These are phyloP conservation scores for Papilio aristodemus DNA, from an alignment of 1,140 invertebrate genomes.

Conservation along the genomic window DNA sequence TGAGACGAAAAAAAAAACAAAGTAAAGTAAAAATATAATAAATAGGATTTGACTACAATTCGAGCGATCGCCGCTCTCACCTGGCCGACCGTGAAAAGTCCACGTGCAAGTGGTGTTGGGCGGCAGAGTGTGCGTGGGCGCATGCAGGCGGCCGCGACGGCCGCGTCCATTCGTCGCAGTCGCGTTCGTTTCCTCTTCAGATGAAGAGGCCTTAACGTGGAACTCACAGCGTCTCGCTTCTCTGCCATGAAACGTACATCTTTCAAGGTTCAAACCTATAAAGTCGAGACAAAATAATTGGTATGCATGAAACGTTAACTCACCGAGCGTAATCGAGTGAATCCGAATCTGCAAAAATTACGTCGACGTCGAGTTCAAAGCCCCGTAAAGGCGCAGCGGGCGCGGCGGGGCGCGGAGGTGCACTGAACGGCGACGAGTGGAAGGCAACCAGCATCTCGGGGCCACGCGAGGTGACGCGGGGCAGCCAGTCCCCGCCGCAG, in stretches of 20 bases:
- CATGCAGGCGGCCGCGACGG: constrained; percentile 83
- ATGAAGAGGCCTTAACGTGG: constrained; percentile 84
- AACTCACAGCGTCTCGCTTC: constrained; percentile 84
- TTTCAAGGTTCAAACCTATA: background rate
- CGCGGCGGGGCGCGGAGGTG: constrained; percentile 82
- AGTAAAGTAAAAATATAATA: background rate
- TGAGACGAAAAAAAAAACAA: constrained; percentile 37
- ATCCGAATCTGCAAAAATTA: constrained; percentile 92
- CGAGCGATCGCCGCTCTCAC: constrained; percentile 40
- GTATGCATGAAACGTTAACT: background rate
- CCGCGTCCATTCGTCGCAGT: constrained; percentile 60
- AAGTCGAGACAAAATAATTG: background rate
- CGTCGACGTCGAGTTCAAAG: constrained; percentile 91
- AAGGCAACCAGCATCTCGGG: constrained; percentile 93
- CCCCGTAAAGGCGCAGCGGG: constrained; percentile 84
- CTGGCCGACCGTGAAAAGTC: constrained; percentile 87
- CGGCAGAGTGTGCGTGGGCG: constrained; percentile 90
- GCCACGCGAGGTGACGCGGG: constrained; percentile 86
- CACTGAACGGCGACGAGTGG: constrained; percentile 88
- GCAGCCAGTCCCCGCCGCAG: constrained; percentile 91
- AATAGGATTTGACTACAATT: background rate
- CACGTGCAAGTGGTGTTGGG: constrained; percentile 93
- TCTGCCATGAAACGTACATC: constrained; percentile 43
- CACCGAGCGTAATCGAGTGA: constrained; percentile 78
- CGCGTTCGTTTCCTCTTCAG: constrained; percentile 68